Base-by-base conservation (phyloP, 2,113 vertebrate species). In the Vimba vimba region DNA sequence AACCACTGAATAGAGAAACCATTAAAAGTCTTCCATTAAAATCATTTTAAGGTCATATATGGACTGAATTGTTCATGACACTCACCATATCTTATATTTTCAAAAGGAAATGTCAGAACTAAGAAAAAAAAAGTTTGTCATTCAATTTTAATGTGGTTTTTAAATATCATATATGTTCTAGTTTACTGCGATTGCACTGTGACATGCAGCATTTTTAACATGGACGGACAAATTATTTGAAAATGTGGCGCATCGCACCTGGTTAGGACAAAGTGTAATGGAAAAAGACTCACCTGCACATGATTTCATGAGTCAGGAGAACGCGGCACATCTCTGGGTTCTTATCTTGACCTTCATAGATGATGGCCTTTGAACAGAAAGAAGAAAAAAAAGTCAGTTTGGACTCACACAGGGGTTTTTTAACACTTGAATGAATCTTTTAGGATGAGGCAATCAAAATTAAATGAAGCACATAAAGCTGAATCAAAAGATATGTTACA, bases 241-340 rank as follows among this genome's bases (percentile, higher is more conserved):
- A 71, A 71, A 71, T 9, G 19, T 33, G 30, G 25, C 1, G 1
- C 60, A 33, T 66, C 27, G 25, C 64, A 33, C 27, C 27, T 66
- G 64, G 64, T 17, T 66, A 27, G 13, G 2, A 66, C 15, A 33
- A 66, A 66, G 64, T 55, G 13, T 74, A 52, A 84, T n/a, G 30
- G 57, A 27, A n/a, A 60, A 1, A 87, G 88, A 91, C 96, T 96
- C 96, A 99, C 98, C 98, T 99, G 97, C 98, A 99, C 98, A 99
- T 99, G 95, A 99, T 99, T 94, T 99, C 98, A 39, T 99, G 98
- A 79, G 98, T 99, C 93, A 99, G 96, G 89, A 99, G 94, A 88
- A 99, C 98, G 93, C 98, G 94, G 93, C 98, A 99, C 98, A 99
- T 99, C 96, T 99, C 98, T 19, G 98, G 98, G 91, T 99, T 99